Evolutionary conservation across 2,113 vertebrate genomes (phyloP), one percentile per base, ranked within the genome.

Genomic region (Urocitellus parryii): DNA sequence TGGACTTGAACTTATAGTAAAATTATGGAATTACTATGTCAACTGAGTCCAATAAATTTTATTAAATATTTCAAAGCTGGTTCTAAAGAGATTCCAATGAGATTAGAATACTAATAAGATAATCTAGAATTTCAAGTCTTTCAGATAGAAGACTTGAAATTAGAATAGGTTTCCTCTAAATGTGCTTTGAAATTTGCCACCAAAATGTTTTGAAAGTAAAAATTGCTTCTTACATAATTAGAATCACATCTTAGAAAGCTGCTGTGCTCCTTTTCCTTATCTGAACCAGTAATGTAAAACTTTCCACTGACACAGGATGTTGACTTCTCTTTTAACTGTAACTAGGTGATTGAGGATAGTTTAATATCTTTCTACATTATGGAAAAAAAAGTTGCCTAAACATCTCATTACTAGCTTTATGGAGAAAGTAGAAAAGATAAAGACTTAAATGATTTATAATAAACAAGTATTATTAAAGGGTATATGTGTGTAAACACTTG

Each of bases 211-310:
- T 73, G 32, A 29, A 90, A 32, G 51, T 56, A 74, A 84, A 92
- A 84, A 29, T 24, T 58, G 2, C 22, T 51, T 42, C 13, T 73
- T 77, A 51, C 45, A 1, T 92, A 92, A 95, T 68, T n/a, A 27
- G 10, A 73, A 88, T 86, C 78, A 45, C 13, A 78, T 74, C 25
- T 91, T 96, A 5, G 5, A 72, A 93, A 96, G 81, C 4, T 51
- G 24, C 10, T 73, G 92, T 90, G 13, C 8, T 81, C n/a, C 82
- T 95, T 27, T 88, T 95, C 27, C 91, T 89, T 90, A 88, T 90
- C 37, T 82, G 13, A 96, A 88, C 2, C 5, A 5, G 67, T 72
- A 48, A 68, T 77, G 45, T 61, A 86, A 93, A 94, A 82, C 18
- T 81, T 94, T 76, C 24, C 39, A 58, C 4, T 84, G 58, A 45